phyloP scores from a whole-genome alignment of 2,888 invertebrate species.

The Amiota mariae region DNA sequence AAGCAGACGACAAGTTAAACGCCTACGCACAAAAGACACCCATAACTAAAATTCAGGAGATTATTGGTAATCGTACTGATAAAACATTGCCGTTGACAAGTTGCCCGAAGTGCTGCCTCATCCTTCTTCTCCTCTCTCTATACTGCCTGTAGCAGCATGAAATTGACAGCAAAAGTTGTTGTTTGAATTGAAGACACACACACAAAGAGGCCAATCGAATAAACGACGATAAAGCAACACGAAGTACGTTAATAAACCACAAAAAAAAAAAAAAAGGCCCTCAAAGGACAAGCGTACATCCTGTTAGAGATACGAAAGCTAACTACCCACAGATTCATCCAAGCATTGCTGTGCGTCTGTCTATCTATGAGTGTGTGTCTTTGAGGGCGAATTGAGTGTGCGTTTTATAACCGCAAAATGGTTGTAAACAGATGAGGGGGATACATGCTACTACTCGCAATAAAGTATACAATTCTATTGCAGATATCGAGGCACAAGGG shows the following conservation, averaged over 20 bases:
- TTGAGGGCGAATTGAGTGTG: background rate
- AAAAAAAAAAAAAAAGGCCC: background rate
- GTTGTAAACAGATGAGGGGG: slow-evolving; percentile 10
- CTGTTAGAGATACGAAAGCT: background rate
- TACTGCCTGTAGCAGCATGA: background rate
- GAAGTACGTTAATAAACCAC: slow-evolving; percentile 13
- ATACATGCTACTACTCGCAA: background rate
- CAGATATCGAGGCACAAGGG: background rate
- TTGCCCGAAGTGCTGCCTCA: slow-evolving; percentile 12
- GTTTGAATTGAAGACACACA: background rate
- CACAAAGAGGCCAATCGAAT: background rate
- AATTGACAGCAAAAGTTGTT: background rate
- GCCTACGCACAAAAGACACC: slow-evolving; percentile 11
- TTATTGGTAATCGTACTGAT: slow-evolving; percentile 35
- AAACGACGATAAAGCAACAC: background rate
- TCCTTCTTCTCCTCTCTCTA: background rate
- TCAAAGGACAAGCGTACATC: slow-evolving; percentile 25
- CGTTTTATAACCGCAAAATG: slow-evolving; percentile 26
- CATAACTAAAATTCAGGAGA: slow-evolving; percentile 23
- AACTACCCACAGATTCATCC: background rate
- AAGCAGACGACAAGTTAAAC: background rate
- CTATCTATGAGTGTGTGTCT: background rate
- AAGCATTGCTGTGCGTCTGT: background rate
- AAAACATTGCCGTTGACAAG: slow-evolving; percentile 30
- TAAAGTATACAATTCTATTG: background rate